Evolutionary conservation across 2,113 vertebrate species (phyloP).

Genomic region (Aegypius monachus): DNA sequence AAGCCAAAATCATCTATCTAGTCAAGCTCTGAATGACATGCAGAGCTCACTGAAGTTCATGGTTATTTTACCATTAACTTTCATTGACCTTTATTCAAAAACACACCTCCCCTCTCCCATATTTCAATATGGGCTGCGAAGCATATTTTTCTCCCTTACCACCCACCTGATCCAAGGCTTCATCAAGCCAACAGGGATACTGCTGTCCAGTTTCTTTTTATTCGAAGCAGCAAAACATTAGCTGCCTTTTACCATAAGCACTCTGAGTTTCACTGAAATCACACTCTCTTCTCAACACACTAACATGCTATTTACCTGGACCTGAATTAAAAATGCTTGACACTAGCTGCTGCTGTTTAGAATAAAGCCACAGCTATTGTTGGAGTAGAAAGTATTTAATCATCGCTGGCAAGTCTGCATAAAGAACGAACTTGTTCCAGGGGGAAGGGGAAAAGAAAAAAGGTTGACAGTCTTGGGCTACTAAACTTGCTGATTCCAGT

Average conservation of each 20-base stretch:
- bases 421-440: background rate
- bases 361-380: background rate
- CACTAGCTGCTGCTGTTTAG: background rate
- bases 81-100: background rate
- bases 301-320: background rate
- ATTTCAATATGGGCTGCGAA: background rate
- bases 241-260: background rate
- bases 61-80: background rate
- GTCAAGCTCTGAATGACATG: background rate
- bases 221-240: background rate
- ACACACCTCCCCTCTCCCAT: background rate
- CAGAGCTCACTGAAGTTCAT: background rate
- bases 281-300: background rate
- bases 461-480: background rate
- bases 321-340: background rate
- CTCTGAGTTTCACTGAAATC: background rate
- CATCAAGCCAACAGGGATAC: background rate
- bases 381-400: background rate
- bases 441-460: fast-evolving
- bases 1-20: background rate
- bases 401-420: background rate
- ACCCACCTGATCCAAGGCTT: background rate
- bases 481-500: background rate
- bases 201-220: background rate
- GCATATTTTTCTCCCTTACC: background rate